Conservation (phyloP, 2,113 vertebrate species). For the Sceloporus tristichus region DNA sequence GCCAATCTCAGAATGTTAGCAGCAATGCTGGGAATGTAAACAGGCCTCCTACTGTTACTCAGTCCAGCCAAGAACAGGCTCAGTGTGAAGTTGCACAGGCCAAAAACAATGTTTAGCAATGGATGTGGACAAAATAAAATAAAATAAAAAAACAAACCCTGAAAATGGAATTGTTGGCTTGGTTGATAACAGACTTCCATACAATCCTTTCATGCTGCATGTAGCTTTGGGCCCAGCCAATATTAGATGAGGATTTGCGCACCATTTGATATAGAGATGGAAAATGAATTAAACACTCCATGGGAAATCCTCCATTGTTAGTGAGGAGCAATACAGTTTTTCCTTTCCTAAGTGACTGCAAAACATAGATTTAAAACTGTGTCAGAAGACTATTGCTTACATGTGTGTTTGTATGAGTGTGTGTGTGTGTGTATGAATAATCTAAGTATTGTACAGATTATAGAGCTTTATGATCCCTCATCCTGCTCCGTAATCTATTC, state of each 20-base stretch:
- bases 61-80: not conserved
- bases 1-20: not conserved
- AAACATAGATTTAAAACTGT: not conserved
- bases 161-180: not conserved
- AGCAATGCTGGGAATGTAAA: not conserved
- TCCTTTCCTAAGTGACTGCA: not conserved
- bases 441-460: too few species aligned
- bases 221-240: too few species aligned
- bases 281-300: not conserved
- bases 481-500: too few species aligned
- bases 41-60: not conserved
- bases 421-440: too few species aligned
- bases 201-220: not conserved
- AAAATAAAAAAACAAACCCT: not conserved
- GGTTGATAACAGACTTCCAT: not conserved
- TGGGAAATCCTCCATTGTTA: not conserved
- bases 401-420: too few species aligned
- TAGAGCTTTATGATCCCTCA: too few species aligned
- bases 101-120: not conserved
- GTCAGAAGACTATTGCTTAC: not conserved
- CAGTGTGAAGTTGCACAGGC: not conserved
- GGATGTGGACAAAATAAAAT: not conserved
- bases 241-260: too few species aligned
- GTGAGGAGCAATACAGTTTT: not conserved
- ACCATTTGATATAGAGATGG: not conserved